Conservation (phyloP, 1,140 invertebrate species). For the Diuraphis noxia region DNA sequence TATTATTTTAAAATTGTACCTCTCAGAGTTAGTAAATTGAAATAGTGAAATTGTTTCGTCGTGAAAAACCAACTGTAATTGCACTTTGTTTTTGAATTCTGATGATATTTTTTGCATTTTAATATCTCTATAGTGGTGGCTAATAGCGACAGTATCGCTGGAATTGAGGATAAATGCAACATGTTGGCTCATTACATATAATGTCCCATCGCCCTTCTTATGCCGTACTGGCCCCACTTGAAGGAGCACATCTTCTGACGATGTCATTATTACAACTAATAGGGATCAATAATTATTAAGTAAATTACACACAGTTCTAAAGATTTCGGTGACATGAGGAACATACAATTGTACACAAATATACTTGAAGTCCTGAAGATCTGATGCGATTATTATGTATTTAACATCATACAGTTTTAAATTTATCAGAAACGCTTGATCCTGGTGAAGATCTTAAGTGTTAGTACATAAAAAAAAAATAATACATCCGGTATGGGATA, state of each 20-base stretch:
- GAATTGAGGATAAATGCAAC: constrained; percentile 95
- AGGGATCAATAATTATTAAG: background rate
- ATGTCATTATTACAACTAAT: constrained; percentile 69
- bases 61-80: constrained; percentile 95
- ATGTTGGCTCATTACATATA: constrained; percentile 94
- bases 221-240: constrained; percentile 90
- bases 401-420: background rate
- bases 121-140: constrained; percentile 93
- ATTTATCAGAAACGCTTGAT: background rate
- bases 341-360: background rate
- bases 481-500: background rate
- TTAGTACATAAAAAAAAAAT: background rate
- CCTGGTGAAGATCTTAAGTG: background rate
- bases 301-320: background rate
- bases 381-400: background rate
- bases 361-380: background rate
- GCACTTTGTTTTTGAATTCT: constrained; percentile 96
- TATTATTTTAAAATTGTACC: constrained; percentile 61
- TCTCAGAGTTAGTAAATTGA: constrained; percentile 89
- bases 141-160: constrained; percentile 85
- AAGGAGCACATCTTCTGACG: constrained; percentile 89
- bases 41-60: constrained; percentile 94
- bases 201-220: constrained; percentile 93
- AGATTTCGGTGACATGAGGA: background rate
- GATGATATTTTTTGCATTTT: constrained; percentile 99